Conservation (phyloP, 2,888 invertebrate genomes). For the Trissonchulus latispiculum region DNA sequence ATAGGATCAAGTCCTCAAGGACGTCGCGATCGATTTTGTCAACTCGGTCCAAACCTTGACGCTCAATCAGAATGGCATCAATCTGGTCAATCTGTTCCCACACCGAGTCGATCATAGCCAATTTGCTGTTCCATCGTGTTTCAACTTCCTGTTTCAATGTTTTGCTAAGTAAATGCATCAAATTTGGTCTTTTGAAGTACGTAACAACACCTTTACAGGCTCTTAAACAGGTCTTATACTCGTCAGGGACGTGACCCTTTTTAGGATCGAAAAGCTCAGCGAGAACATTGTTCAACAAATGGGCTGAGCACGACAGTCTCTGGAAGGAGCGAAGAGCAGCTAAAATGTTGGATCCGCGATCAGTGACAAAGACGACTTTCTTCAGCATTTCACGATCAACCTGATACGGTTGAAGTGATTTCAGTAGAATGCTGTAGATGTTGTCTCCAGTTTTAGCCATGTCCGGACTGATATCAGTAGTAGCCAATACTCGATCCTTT, state of each 20-base stretch:
- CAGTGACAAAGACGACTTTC: neutral
- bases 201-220: neutral
- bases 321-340: neutral
- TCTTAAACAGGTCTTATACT: neutral
- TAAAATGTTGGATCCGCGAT: neutral
- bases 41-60: neutral
- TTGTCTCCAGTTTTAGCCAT: neutral
- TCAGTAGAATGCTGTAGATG: neutral
- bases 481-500: neutral
- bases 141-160: neutral
- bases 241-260: neutral
- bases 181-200: neutral
- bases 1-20: neutral
- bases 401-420: neutral
- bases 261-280: neutral
- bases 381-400: neutral
- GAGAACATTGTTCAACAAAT: neutral
- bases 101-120: neutral
- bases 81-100: neutral
- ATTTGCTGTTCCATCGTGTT: constrained; percentile 1
- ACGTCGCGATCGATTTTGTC: neutral
- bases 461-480: neutral
- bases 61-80: neutral
- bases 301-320: neutral
- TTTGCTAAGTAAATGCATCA: neutral